Evolutionary conservation across 1,140 invertebrate genomes (phyloP).

Genomic region (Leptopilina clavipes): DNA sequence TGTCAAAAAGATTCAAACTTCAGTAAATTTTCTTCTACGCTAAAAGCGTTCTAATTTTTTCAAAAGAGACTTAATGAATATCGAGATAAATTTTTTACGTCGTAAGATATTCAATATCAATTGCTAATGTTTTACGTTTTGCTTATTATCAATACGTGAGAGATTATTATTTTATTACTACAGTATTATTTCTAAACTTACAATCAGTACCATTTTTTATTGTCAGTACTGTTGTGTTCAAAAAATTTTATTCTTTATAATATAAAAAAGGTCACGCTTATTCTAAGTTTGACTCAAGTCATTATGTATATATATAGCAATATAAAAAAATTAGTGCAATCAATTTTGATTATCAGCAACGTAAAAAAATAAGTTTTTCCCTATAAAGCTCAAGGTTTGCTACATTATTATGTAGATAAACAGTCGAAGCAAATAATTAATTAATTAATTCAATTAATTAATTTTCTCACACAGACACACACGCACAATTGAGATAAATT

Average conservation of each 20-base stretch:
- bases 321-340: slow-evolving; percentile 7
- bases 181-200: neutral
- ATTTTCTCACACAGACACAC: neutral
- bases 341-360: slow-evolving; percentile 33
- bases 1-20: neutral
- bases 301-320: neutral
- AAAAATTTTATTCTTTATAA: neutral
- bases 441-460: no score
- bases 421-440: neutral
- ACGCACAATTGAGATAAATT: neutral
- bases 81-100: neutral
- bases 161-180: neutral
- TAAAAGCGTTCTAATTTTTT: slow-evolving; percentile 20
- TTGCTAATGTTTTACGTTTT: neutral
- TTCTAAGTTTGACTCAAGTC: neutral
- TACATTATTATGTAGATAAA: neutral
- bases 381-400: neutral
- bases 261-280: slow-evolving; percentile 12
- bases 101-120: slow-evolving; percentile 11
- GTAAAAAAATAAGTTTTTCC: slow-evolving; percentile 2
- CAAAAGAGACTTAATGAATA: neutral
- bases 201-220: neutral
- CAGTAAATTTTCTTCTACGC: neutral
- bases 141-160: slow-evolving; percentile 6
- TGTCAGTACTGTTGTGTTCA: neutral